These are phyloP conservation scores for Drosophila demipolita DNA, from an alignment of 2,888 invertebrate genomes.

Conservation along the genomic window DNA sequence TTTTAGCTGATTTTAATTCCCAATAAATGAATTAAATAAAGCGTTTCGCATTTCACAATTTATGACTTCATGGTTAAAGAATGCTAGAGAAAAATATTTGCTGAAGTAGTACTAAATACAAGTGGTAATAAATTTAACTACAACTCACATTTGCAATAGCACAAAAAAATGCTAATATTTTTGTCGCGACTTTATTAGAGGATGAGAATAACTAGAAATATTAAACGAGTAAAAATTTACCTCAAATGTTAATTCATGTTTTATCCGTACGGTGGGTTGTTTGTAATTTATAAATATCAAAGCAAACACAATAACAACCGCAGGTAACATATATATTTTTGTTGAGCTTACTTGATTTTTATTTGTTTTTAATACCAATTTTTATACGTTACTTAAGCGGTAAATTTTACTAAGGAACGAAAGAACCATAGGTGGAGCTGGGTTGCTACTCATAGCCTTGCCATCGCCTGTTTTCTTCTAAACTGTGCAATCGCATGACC, in stretches of 20 bases:
- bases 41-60: no score
- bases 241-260: neutral
- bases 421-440: neutral
- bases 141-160: neutral
- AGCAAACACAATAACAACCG: neutral
- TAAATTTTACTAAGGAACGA: neutral
- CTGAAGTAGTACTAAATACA: neutral
- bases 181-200: neutral
- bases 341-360: neutral
- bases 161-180: neutral
- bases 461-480: neutral
- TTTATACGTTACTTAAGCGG: neutral
- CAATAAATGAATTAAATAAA: no score
- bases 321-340: neutral
- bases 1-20: neutral
- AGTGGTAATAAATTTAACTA: neutral
- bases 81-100: no score
- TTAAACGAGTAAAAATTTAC: neutral
- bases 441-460: neutral
- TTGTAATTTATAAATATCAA: neutral
- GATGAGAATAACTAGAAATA: neutral
- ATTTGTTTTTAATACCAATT: neutral
- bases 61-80: no score
- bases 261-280: neutral
- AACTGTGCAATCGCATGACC: neutral